Evolutionary conservation across 2,888 invertebrate species (phyloP).

Genomic region (Anthoptus insignis): DNA sequence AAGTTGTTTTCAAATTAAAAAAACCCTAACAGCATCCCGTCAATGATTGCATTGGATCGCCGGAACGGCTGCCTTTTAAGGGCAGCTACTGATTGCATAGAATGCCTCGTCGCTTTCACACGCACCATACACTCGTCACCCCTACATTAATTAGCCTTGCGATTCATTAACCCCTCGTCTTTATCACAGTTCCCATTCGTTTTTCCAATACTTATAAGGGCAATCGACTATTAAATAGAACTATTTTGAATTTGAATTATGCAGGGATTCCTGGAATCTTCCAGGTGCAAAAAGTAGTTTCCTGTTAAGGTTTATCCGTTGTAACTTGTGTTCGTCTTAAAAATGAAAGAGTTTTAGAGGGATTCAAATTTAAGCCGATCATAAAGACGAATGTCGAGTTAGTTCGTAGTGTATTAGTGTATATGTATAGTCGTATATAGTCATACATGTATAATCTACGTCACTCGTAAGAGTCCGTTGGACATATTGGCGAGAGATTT

Average conservation of each 20-base stretch:
- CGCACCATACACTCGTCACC: constrained; percentile 47
- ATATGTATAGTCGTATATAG: no score
- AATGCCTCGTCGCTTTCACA: constrained; percentile 51
- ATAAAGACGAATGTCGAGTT: no score
- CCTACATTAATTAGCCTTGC: constrained; percentile 34
- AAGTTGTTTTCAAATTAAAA: no score
- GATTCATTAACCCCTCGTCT: constrained; percentile 34
- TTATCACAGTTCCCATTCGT: background rate
- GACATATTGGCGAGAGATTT: no score
- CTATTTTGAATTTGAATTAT: background rate
- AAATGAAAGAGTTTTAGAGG: no score
- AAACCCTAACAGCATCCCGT: no score
- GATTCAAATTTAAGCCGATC: no score
- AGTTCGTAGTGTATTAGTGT: no score
- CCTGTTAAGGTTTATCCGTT: background rate
- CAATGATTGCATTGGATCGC: no score
- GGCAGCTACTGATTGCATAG: constrained; percentile 54
- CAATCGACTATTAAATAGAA: background rate
- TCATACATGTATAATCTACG: no score
- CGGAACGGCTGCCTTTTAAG: constrained; percentile 61
- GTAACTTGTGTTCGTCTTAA: no score
- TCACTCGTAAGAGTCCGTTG: no score
- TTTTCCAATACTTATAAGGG: constrained; percentile 14
- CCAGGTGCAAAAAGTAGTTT: background rate
- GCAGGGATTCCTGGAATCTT: background rate